Evolutionary conservation across 2,888 invertebrate genomes (phyloP).

Genomic region (Rotaria sp.): DNA sequence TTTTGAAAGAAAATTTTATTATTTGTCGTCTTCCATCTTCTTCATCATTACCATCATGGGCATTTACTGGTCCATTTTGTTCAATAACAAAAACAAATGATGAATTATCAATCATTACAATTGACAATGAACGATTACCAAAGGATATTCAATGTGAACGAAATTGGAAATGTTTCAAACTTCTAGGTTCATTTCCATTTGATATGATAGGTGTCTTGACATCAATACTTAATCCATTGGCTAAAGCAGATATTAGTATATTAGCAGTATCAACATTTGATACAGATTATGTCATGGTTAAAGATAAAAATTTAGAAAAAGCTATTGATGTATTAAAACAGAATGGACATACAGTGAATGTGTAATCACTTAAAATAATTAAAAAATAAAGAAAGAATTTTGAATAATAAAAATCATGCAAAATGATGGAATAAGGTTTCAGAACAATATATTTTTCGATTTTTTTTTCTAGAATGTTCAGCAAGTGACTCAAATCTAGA

Average conservation of each 20-base stretch:
- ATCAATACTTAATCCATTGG: background rate
- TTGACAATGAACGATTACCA: background rate
- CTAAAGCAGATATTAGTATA: background rate
- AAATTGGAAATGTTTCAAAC: constrained; percentile 9
- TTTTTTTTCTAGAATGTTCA: too few relatives aligned
- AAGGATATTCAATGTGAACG: constrained; percentile 1
- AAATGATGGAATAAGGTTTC: too few relatives aligned
- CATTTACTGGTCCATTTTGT: background rate
- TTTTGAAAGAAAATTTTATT: background rate
- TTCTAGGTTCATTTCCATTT: background rate
- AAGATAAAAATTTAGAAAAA: background rate
- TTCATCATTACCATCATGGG: background rate
- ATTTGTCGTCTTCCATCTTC: background rate
- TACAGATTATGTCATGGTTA: background rate
- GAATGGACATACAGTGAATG: background rate
- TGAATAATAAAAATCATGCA: too few relatives aligned
- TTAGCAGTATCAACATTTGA: background rate
- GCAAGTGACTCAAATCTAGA: too few relatives aligned
- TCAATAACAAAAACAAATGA: background rate
- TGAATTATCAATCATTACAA: constrained; percentile 18
- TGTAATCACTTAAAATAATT: background rate
- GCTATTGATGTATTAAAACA: background rate
- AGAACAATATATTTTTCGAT: too few relatives aligned
- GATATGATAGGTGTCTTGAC: background rate
- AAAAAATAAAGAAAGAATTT: background rate